phyloP scores from a whole-genome alignment of 1,140 invertebrate genomes.

The Micrasema minimum region DNA sequence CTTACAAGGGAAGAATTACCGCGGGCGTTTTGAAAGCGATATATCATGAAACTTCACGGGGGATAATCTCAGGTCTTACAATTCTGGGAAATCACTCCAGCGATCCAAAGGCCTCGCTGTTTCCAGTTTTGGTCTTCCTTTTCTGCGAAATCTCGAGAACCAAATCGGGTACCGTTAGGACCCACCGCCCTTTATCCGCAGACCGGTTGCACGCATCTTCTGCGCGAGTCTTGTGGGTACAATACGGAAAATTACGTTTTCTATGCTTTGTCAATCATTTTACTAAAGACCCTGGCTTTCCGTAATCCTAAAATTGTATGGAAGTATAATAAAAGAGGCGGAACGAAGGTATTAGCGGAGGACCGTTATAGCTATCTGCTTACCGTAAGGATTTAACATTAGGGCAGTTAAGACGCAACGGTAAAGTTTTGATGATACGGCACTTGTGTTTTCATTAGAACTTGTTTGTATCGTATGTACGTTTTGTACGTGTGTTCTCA shows the following conservation, averaged over 20 bases:
- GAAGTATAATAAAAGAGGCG: too few relatives aligned
- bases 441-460: too few relatives aligned
- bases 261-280: neutral
- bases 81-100: slow-evolving; percentile 19
- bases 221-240: slow-evolving; percentile 1
- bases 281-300: neutral
- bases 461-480: too few relatives aligned
- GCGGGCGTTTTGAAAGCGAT: neutral
- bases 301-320: too few relatives aligned
- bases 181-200: neutral
- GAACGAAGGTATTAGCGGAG: too few relatives aligned
- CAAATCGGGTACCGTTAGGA: slow-evolving; percentile 6
- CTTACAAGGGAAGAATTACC: neutral
- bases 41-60: slow-evolving; percentile 17
- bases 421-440: too few relatives aligned
- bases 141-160: neutral
- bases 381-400: too few relatives aligned
- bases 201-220: slow-evolving; percentile 11
- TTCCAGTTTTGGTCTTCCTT: slow-evolving; percentile 14
- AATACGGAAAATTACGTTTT: neutral
- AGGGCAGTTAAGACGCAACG: too few relatives aligned
- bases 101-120: neutral
- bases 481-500: too few relatives aligned
- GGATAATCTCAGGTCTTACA: neutral
- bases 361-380: too few relatives aligned